These are phyloP conservation scores for Dynastes grantii DNA, from an alignment of 2,888 invertebrate species.

Conservation along the genomic window DNA sequence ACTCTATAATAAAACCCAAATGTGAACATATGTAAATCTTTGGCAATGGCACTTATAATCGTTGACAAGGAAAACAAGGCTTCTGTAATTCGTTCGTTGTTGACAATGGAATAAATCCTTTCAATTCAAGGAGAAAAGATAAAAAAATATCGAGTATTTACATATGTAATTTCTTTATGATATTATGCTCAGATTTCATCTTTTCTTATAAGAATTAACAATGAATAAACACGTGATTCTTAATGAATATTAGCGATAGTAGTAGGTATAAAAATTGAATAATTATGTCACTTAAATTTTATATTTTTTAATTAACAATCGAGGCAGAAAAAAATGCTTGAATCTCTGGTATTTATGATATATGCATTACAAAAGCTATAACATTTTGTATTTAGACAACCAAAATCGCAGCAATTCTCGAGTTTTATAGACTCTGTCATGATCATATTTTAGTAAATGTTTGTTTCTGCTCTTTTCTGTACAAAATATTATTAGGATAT, in stretches of 20 bases:
- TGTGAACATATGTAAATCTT: conserved; percentile 22
- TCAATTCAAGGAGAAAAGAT: conserved; percentile 12
- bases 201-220: not conserved
- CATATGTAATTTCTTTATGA: conserved; percentile 2
- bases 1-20: conserved; percentile 13
- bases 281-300: not conserved
- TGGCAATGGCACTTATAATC: conserved; percentile 36
- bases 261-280: not conserved
- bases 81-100: not conserved
- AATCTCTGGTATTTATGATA: too few species aligned
- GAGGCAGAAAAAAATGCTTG: too few species aligned
- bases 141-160: not conserved
- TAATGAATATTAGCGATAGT: not conserved
- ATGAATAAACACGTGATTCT: not conserved
- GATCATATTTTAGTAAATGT: too few species aligned
- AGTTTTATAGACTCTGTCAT: too few species aligned
- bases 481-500: too few species aligned
- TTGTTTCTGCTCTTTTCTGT: too few species aligned
- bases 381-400: too few species aligned
- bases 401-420: too few species aligned
- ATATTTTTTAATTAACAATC: too few species aligned
- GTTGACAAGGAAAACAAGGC: conserved; percentile 22
- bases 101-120: conserved; percentile 9
- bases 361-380: too few species aligned
- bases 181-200: not conserved